Percentiles rank a stretch among this genome's conserved stretches.
These are phyloP conservation scores for Odocoileus virginianus DNA, from an alignment of 2,113 vertebrate genomes.

Conservation along the genomic window DNA sequence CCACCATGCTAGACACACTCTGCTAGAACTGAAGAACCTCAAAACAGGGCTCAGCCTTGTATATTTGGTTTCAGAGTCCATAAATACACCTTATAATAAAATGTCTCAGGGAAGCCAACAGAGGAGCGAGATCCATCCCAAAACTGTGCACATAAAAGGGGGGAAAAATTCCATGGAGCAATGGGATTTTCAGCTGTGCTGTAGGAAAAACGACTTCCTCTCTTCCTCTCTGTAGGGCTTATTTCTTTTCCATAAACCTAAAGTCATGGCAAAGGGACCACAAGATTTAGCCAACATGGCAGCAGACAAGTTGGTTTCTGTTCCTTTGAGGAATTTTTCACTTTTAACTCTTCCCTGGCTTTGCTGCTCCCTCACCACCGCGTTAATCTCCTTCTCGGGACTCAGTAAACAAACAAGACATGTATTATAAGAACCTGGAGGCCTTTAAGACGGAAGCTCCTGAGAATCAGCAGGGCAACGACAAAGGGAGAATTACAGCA, in stretches of 20 bases:
- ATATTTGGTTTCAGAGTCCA: neutral
- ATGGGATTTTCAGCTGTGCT: slow-evolving; percentile 61
- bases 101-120: neutral
- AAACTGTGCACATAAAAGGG: neutral
- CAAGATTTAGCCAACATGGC: neutral
- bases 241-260: slow-evolving; percentile 39
- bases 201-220: slow-evolving; percentile 47
- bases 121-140: neutral
- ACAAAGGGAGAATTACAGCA: neutral
- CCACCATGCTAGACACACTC: neutral
- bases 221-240: neutral
- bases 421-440: neutral
- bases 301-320: neutral
- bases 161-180: accelerated
- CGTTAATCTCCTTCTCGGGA: neutral
- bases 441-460: neutral
- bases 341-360: neutral
- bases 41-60: neutral
- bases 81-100: neutral
- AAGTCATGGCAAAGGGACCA: slow-evolving; percentile 39
- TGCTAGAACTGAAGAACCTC: neutral
- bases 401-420: neutral
- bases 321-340: neutral
- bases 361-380: neutral
- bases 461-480: accelerated